Percentiles rank a stretch among this genome's conserved stretches.
Evolutionary conservation across 2,888 invertebrate genomes (phyloP).

Genomic region (Sminthurides aquaticus): DNA sequence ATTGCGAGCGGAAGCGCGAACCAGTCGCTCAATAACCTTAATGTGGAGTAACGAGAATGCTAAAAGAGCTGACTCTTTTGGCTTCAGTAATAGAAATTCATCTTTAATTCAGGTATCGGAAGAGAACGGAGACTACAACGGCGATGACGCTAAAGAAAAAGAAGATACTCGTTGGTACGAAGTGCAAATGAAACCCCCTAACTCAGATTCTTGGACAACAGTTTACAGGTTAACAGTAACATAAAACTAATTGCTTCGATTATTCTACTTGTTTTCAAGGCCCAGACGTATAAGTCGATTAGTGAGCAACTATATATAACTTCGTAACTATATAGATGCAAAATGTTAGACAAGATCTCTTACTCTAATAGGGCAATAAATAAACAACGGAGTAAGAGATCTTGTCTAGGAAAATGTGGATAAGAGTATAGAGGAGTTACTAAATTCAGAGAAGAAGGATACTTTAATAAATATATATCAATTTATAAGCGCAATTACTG

Average conservation of each 20-base stretch:
- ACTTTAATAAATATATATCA: no score
- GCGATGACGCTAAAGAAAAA: neutral
- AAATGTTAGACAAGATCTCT: no score
- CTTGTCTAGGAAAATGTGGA: no score
- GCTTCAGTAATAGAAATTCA: neutral
- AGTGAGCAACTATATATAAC: no score
- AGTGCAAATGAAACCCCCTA: slow-evolving; percentile 28
- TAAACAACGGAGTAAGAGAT: no score
- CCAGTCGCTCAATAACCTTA: slow-evolving; percentile 21
- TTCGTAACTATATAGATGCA: no score
- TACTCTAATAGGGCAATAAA: no score
- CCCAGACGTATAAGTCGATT: no score
- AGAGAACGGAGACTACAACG: neutral
- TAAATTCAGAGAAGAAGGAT: no score
- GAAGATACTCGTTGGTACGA: slow-evolving; percentile 28
- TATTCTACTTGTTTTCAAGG: no score
- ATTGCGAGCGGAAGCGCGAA: slow-evolving; percentile 24
- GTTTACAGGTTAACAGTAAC: slow-evolving; percentile 29
- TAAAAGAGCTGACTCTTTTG: neutral
- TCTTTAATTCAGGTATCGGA: neutral
- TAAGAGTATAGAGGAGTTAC: no score
- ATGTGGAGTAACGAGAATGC: slow-evolving; percentile 16
- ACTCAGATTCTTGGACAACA: slow-evolving; percentile 20
- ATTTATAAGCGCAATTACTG: no score
- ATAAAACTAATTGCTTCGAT: neutral